Evolutionary conservation across 2,797 vertebrate species (phyloP).

Genomic region (Allenopithecus nigroviridis): DNA sequence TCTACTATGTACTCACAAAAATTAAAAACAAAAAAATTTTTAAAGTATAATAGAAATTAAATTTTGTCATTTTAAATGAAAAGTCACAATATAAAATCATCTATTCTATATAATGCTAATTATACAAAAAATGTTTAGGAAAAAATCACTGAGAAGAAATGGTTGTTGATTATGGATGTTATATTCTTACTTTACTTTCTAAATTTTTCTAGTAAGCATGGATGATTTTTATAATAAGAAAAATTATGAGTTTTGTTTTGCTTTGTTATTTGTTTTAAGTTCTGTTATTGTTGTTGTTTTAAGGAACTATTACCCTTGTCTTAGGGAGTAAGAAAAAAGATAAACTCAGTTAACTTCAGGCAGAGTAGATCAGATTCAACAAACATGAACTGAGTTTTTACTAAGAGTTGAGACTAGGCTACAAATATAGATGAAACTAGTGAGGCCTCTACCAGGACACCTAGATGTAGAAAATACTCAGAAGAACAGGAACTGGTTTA

Average conservation of each 20-base stretch:
- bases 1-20: neutral
- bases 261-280: neutral
- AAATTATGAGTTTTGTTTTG: neutral
- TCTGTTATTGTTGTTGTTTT: slow-evolving; percentile 3
- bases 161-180: neutral
- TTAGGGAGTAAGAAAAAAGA: neutral
- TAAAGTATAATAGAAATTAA: slow-evolving; percentile 4
- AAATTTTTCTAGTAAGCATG: slow-evolving; percentile 16
- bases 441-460: neutral
- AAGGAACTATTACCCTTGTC: neutral
- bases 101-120: slow-evolving; percentile 8
- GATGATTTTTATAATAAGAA: slow-evolving; percentile 17
- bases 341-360: neutral
- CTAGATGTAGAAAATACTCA: neutral
- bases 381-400: neutral
- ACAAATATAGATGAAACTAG: neutral
- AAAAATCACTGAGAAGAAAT: slow-evolving; percentile 30
- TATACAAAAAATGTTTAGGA: neutral
- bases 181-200: neutral
- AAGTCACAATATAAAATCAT: slow-evolving; percentile 2
- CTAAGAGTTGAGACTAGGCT: neutral
- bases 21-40: neutral
- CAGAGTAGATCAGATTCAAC: neutral
- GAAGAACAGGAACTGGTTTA: neutral
- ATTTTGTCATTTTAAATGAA: slow-evolving; percentile 35